Conservation (phyloP, 2,888 invertebrate species). For the Dolichomitus sp. region DNA sequence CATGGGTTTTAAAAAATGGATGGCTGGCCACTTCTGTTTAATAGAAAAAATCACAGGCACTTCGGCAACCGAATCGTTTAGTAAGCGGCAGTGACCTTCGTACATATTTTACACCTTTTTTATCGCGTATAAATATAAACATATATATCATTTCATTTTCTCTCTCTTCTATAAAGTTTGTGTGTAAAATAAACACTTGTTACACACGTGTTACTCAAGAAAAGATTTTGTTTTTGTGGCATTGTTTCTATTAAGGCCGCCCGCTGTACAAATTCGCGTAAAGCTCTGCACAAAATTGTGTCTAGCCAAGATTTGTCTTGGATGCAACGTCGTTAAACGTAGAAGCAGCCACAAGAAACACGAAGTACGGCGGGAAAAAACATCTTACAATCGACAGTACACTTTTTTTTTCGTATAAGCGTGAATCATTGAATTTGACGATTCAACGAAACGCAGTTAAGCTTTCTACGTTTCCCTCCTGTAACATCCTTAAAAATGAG, state of each 20-base stretch:
- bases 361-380: not conserved
- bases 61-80: slow-evolving; percentile 59
- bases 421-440: not conserved
- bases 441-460: slow-evolving; percentile 71
- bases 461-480: slow-evolving; percentile 51
- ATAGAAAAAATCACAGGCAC: slow-evolving; percentile 60
- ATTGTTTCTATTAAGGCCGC: not conserved
- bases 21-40: not conserved
- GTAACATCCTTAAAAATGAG: slow-evolving; percentile 63
- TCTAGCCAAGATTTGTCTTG: not conserved
- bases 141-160: slow-evolving; percentile 22
- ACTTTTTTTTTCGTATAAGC: not conserved
- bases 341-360: not conserved
- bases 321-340: not conserved
- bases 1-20: slow-evolving; percentile 4
- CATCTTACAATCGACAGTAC: slow-evolving; percentile 11
- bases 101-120: slow-evolving; percentile 26
- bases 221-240: not conserved
- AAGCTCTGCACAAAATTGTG: not conserved
- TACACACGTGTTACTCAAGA: slow-evolving; percentile 6
- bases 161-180: slow-evolving; percentile 20
- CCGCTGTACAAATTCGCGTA: not conserved
- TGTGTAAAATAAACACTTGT: slow-evolving; percentile 2
- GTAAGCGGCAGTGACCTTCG: slow-evolving; percentile 62
- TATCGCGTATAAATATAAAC: slow-evolving; percentile 53